These are phyloP conservation scores for Molossus molossus DNA, from an alignment of 2,797 vertebrate genomes.

Conservation along the genomic window DNA sequence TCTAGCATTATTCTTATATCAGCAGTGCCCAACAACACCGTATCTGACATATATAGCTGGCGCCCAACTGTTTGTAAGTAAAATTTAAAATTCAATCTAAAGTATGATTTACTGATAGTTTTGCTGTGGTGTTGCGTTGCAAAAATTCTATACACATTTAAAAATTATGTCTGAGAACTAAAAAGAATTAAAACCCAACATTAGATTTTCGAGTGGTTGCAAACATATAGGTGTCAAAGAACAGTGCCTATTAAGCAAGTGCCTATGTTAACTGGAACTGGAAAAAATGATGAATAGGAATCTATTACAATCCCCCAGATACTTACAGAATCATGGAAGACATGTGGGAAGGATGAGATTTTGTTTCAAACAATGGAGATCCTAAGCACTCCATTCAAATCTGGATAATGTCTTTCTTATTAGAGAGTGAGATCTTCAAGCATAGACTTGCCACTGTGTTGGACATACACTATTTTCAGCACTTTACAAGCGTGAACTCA, in stretches of 20 bases:
- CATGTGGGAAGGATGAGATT: background rate
- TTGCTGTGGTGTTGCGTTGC: background rate
- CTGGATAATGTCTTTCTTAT: background rate
- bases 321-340: background rate
- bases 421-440: background rate
- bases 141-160: background rate
- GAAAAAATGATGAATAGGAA: background rate
- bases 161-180: background rate
- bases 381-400: background rate
- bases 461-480: background rate
- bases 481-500: background rate
- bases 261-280: background rate
- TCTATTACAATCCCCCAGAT: background rate
- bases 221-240: background rate
- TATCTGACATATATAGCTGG: background rate
- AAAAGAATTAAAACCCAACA: background rate
- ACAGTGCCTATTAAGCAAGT: background rate
- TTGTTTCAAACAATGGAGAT: background rate
- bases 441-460: background rate
- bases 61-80: background rate
- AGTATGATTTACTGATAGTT: background rate
- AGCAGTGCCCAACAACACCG: background rate
- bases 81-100: background rate
- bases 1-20: background rate
- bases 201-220: background rate